phyloP scores from a whole-genome alignment of 2,113 vertebrate species.

The Planiliza haematocheilus region DNA sequence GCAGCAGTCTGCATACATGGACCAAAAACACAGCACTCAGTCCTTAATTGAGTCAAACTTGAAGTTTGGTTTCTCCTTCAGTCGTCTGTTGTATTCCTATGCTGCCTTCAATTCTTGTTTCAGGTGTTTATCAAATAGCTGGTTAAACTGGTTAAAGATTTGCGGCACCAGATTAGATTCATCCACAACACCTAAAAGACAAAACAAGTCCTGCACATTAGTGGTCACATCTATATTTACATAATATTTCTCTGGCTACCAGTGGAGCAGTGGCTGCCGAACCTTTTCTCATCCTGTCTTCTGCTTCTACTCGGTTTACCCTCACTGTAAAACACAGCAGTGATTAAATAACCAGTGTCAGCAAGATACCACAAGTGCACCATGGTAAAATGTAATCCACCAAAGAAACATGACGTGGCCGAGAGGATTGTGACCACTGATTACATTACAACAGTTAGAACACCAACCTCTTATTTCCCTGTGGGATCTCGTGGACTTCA shows the following conservation, averaged over 20 bases:
- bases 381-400: background rate
- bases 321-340: background rate
- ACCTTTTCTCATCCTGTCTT: background rate
- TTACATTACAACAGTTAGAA: background rate
- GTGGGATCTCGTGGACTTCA: background rate
- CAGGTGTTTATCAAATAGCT: background rate
- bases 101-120: too few relatives aligned
- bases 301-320: background rate
- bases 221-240: background rate
- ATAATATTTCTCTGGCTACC: background rate
- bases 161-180: background rate
- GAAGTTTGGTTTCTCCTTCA: too few relatives aligned
- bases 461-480: background rate
- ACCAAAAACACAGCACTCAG: too few relatives aligned
- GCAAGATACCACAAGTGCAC: background rate
- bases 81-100: too few relatives aligned
- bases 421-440: too few relatives aligned
- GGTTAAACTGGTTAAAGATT: background rate
- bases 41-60: too few relatives aligned
- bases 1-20: too few relatives aligned
- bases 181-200: background rate
- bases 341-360: background rate
- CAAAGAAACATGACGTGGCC: background rate
- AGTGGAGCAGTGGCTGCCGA: conserved; percentile 1
- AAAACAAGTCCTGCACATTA: background rate